Conservation (phyloP, 2,113 vertebrate species). For the Nesogale talazaci region DNA sequence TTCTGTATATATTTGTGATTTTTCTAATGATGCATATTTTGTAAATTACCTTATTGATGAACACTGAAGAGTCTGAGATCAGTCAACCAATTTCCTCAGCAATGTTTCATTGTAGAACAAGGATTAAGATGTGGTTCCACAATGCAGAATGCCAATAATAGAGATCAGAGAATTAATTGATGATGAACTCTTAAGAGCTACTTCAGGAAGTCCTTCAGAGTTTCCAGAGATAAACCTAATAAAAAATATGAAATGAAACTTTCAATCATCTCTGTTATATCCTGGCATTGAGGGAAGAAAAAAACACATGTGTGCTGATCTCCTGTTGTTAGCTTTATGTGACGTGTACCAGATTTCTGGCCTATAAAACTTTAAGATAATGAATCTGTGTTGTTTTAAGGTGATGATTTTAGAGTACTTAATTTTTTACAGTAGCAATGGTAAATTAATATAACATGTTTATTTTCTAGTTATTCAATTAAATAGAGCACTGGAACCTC, state of each 20-base stretch:
- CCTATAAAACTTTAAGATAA: neutral
- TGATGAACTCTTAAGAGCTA: neutral
- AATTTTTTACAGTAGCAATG: neutral
- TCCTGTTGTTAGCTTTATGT: neutral
- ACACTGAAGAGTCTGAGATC: neutral
- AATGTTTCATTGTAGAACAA: neutral
- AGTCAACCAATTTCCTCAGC: conserved; percentile 4
- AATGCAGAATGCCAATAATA: neutral
- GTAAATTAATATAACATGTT: neutral
- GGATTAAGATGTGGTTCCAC: neutral
- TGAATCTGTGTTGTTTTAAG: conserved; percentile 2
- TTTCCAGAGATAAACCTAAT: conserved; percentile 1
- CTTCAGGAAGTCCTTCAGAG: neutral
- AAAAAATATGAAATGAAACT: conserved; percentile 22
- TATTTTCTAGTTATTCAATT: neutral
- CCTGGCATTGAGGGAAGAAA: neutral
- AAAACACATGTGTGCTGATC: neutral
- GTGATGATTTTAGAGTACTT: neutral
- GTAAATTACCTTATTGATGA: neutral
- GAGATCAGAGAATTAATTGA: conserved; percentile 9
- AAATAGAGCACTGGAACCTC: neutral
- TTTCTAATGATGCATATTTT: neutral
- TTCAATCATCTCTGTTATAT: neutral
- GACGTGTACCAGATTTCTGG: neutral
- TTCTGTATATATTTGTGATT: neutral